Base-by-base conservation (phyloP, 2,888 invertebrate species). In the Bembecia ichneumoniformis region DNA sequence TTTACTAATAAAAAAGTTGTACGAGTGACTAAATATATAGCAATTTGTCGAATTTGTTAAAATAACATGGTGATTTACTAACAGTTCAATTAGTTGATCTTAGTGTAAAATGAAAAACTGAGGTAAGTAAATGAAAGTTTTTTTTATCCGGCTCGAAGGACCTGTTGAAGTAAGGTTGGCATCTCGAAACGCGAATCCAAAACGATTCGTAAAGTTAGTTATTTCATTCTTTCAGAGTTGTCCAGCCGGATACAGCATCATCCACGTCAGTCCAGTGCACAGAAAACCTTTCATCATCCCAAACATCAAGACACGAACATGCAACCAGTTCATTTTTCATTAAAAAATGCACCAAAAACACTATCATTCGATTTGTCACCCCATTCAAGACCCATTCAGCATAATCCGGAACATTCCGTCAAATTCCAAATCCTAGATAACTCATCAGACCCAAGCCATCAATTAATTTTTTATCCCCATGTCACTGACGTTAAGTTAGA, bases 171-270 rank as follows among this genome's bases (percentile, higher is more conserved):
- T 9, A 28, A 28, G 3, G 3, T 28, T 28, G 28, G 9, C 28
- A 28, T 28, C 28, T 28, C 9, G 9, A 28, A 17, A 16, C 13
- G 11, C 34, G 71, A 70, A 71, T 76, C 69, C 46, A 55, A n/a
- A 51, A 49, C 51, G 74, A 68, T 77, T 76, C 77, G 70, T 72
- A 58, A 71, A 76, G 73, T 66, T 67, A 64, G 68, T 56, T 64
- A 51, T 74, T 77, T 77, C 63, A 55, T 63, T 71, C 66, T 81
- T 81, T 70, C 80, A 81, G 80, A 74, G 49, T 36, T 35, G 54
- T 56, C 56, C 55, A 62, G 61, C 58, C 58, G 66, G 54, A 58
- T 56, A n/a, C 46, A 46, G 34, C 46, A 59, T 48, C 59, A 52
- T 43, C 56, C 58, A 45, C 55, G 56, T 56, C 68, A 60, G 62